Percentiles rank a stretch among this genome's conserved stretches.
phyloP scores from a whole-genome alignment of 2,113 vertebrate species.

The Macquaria ambigua region DNA sequence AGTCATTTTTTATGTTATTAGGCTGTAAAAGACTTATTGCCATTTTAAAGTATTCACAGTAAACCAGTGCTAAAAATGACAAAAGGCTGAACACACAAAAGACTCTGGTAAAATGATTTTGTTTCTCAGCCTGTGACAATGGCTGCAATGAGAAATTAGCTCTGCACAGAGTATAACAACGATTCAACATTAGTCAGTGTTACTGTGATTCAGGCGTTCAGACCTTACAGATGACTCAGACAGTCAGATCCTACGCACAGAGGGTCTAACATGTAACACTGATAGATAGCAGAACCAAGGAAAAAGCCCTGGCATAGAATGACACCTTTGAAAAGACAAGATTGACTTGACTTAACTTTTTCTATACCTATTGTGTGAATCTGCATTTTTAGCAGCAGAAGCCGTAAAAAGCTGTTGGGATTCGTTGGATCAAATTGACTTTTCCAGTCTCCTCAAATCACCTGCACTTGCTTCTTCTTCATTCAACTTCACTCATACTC shows the following conservation, averaged over 20 bases:
- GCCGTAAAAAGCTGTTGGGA: slow-evolving; percentile 32
- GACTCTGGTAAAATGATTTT: slow-evolving; percentile 9
- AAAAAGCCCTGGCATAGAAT: slow-evolving; percentile 5
- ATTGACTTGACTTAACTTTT: background rate
- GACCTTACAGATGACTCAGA: slow-evolving; percentile 71
- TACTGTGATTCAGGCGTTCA: slow-evolving; percentile 63
- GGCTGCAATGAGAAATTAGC: slow-evolving; percentile 53
- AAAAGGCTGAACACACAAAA: slow-evolving; percentile 31
- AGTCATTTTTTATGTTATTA: slow-evolving; percentile 22
- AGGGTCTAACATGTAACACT: slow-evolving; percentile 47
- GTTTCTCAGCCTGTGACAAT: slow-evolving; percentile 45
- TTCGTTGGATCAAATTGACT: slow-evolving; percentile 37
- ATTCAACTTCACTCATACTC: slow-evolving; percentile 25
- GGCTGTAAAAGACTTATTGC: slow-evolving; percentile 28
- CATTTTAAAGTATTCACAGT: slow-evolving; percentile 46
- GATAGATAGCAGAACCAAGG: slow-evolving; percentile 38
- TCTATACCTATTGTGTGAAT: background rate
- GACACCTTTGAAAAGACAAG: slow-evolving; percentile 15
- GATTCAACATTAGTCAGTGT: slow-evolving; percentile 64
- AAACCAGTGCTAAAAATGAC: slow-evolving; percentile 32
- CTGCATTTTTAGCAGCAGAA: slow-evolving; percentile 20
- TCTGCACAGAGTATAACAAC: slow-evolving; percentile 44
- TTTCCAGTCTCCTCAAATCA: slow-evolving; percentile 44
- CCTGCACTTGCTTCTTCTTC: slow-evolving; percentile 26
- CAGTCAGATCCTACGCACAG: slow-evolving; percentile 62